These are phyloP conservation scores for Chitala chitala DNA, from an alignment of 2,113 vertebrate species.

Conservation along the genomic window DNA sequence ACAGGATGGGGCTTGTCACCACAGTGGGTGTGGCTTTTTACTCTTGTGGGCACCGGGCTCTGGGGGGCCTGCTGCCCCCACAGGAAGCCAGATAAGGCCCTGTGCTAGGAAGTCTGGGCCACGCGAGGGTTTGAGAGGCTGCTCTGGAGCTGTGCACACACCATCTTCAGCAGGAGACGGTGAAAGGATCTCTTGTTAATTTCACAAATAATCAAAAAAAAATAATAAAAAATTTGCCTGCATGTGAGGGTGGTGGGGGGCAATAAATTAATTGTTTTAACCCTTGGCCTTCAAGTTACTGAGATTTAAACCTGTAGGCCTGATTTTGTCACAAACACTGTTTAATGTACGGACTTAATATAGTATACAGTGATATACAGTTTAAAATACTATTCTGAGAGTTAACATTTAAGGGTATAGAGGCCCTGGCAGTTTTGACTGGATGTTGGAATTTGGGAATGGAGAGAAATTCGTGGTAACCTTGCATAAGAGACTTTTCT, in stretches of 20 bases:
- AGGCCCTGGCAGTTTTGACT: background rate
- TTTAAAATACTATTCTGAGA: too few species aligned
- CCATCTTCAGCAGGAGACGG: slow-evolving; percentile 1
- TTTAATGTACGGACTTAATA: too few species aligned
- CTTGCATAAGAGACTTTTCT: background rate
- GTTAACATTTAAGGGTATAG: too few species aligned
- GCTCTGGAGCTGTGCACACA: background rate
- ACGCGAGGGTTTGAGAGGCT: background rate
- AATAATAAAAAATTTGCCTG: too few species aligned
- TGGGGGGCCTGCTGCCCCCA: background rate
- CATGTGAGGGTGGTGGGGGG: too few species aligned
- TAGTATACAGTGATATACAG: too few species aligned
- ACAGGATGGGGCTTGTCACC: slow-evolving; percentile 17
- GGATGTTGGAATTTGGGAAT: background rate
- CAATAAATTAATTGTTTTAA: too few species aligned
- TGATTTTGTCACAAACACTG: too few species aligned
- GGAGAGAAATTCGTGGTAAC: background rate
- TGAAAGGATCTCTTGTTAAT: too few species aligned
- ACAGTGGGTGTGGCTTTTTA: background rate
- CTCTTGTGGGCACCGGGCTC: background rate
- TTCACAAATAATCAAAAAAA: too few species aligned
- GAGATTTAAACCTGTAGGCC: too few species aligned
- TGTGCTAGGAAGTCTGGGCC: background rate
- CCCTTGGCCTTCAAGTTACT: too few species aligned
- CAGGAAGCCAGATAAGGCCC: slow-evolving; percentile 9